phyloP scores from a whole-genome alignment of 2,888 invertebrate genomes.

The Micoletzkya japonica region DNA sequence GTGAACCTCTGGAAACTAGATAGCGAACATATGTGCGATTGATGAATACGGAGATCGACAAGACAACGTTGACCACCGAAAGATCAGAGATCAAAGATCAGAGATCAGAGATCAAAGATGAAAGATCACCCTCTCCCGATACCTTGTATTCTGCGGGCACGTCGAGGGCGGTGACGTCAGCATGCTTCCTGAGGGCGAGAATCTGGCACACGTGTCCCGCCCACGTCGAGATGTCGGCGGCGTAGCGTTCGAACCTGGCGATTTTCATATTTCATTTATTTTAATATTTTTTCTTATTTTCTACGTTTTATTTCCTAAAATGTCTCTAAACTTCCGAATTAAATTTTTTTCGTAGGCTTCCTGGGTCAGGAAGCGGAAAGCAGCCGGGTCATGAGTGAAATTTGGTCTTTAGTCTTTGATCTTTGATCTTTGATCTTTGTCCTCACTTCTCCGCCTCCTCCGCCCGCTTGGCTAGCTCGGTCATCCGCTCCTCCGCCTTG shows the following conservation, averaged over 20 bases:
- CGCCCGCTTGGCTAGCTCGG: slow-evolving; percentile 20
- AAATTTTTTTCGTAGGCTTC: too few relatives aligned
- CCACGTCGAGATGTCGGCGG: slow-evolving; percentile 75
- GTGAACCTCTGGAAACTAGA: too few relatives aligned
- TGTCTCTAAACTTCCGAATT: too few relatives aligned
- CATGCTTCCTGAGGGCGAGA: slow-evolving; percentile 75
- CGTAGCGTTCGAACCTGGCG: slow-evolving; percentile 21
- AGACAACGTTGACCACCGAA: not conserved
- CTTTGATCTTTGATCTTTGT: not conserved
- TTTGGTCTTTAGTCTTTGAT: too few relatives aligned
- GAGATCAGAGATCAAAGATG: not conserved
- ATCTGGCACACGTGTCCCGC: slow-evolving; percentile 74
- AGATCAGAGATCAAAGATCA: not conserved
- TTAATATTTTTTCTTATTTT: too few relatives aligned
- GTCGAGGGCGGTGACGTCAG: slow-evolving; percentile 79
- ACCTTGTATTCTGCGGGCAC: slow-evolving; percentile 75
- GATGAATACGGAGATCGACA: not conserved
- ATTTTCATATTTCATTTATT: not conserved
- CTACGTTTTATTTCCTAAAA: too few relatives aligned
- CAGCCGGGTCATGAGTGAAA: too few relatives aligned
- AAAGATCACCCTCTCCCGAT: not conserved
- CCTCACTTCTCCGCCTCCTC: slow-evolving; percentile 26
- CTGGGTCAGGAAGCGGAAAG: too few relatives aligned
- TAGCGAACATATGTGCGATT: too few relatives aligned
- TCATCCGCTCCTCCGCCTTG: slow-evolving; percentile 18